Evolutionary conservation across 1,140 invertebrate species (phyloP), one percentile per base, ranked within the genome.

Genomic region (Lethocerus indicus): DNA sequence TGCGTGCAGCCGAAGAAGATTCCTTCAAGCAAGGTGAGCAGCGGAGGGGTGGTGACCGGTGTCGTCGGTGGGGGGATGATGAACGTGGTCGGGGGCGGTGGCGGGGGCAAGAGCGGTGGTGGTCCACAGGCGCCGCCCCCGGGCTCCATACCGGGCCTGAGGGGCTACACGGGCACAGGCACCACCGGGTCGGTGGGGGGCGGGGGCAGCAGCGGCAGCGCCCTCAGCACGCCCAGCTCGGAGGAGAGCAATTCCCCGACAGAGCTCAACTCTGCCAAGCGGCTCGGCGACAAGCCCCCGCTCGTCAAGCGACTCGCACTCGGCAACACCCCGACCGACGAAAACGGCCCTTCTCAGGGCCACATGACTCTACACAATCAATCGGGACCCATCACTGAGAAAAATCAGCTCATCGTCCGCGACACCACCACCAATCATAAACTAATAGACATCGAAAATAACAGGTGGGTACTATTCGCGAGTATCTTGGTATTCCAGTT

Each of bases 191-290:
- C 45, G 49, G 14, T 29, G 16, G n/a, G n/a, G n/a, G n/a, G n/a
- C 13, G 21, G 28, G 7, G 44, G 44, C 53, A 47, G 42, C 25
- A 45, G 47, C 16, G 41, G 40, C 37, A n/a, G n/a, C n/a, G n/a
- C n/a, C n/a, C n/a, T n/a, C n/a, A 36, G 39, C 28, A 32, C 44
- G 47, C 58, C 81, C 81, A 18, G 82, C 81, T 40, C 82, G 79
- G 83, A 87, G 62, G 84, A 87, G 64, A 84, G 81, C 61, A 84
- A 83, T 66, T 88, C 84, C 23, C 84, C 84, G n/a, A 86, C 84
- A 37, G 84, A 87, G 67, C 71, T 87, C 55, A 87, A 87, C 68
- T 83, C 83, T 57, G 87, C 84, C 64, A 81, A 84, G 63, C 71
- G 81, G 57, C 72, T 88, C 54, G 63, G 64, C 32, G 85, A 88